Evolutionary conservation across 2,888 invertebrate genomes (phyloP).

Genomic region (Deilephila porcellus): DNA sequence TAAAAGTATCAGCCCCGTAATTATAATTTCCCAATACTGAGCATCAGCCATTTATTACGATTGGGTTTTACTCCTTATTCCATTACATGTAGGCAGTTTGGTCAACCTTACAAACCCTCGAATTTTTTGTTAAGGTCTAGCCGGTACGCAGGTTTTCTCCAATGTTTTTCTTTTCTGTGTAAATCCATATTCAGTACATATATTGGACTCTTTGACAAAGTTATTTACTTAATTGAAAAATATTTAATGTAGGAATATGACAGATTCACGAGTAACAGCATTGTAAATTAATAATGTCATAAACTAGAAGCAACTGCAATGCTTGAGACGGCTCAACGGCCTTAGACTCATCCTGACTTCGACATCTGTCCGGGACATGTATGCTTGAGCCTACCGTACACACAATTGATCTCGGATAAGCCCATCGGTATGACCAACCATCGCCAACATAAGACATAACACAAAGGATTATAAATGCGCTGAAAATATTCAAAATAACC

Average conservation of each 20-base stretch:
- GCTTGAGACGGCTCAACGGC: constrained; percentile 46
- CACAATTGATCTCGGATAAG: constrained; percentile 21
- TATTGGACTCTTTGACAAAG: too few relatives aligned
- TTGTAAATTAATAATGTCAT: not conserved
- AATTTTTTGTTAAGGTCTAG: too few relatives aligned
- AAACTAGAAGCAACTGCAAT: not conserved
- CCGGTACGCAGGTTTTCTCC: too few relatives aligned
- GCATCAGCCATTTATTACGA: too few relatives aligned
- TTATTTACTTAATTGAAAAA: too few relatives aligned
- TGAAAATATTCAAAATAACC: constrained; percentile 3
- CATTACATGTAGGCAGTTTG: too few relatives aligned
- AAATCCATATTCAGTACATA: too few relatives aligned
- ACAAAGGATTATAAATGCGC: constrained; percentile 1
- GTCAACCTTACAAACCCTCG: too few relatives aligned
- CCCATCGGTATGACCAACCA: not conserved
- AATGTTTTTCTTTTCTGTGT: too few relatives aligned
- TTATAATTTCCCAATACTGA: too few relatives aligned
- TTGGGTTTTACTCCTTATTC: too few relatives aligned
- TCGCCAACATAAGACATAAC: not conserved
- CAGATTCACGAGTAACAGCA: not conserved
- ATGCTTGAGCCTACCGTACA: constrained; percentile 42
- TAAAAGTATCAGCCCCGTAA: too few relatives aligned
- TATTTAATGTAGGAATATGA: not conserved
- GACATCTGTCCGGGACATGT: constrained; percentile 66
- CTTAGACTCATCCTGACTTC: constrained; percentile 55